Percentiles rank a stretch among this genome's conserved stretches.
Evolutionary conservation across 2,797 vertebrate species (phyloP).

Genomic region (Pipistrellus pygmaeus): DNA sequence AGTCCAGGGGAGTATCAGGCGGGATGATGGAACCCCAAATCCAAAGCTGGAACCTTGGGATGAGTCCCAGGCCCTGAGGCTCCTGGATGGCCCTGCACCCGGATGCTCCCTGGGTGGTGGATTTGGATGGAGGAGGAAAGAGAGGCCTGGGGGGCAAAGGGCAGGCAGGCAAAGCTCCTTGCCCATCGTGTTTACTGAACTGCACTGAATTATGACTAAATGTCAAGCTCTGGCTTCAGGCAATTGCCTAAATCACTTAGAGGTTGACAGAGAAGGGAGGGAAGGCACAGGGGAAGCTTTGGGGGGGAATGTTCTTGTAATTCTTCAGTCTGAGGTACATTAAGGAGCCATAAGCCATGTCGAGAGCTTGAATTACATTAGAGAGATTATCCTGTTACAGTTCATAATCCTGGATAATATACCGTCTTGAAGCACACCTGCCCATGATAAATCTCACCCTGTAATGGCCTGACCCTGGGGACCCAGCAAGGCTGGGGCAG

Average conservation of each 20-base stretch:
- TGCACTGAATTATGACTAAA: slow-evolving; percentile 94
- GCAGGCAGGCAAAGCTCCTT: slow-evolving; percentile 81
- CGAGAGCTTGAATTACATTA: slow-evolving; percentile 98
- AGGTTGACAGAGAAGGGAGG: slow-evolving; percentile 93
- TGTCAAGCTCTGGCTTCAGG: slow-evolving; percentile 91
- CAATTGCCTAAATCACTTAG: slow-evolving; percentile 95
- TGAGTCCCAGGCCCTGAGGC: neutral
- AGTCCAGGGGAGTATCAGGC: neutral
- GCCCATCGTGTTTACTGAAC: slow-evolving; percentile 89
- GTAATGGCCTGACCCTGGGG: slow-evolving; percentile 89
- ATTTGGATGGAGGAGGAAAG: neutral
- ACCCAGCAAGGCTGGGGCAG: slow-evolving; percentile 69
- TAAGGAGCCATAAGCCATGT: slow-evolving; percentile 98
- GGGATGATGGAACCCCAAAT: neutral
- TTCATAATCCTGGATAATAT: slow-evolving; percentile 97
- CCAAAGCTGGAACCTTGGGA: neutral
- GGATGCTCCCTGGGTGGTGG: neutral
- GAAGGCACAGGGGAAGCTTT: slow-evolving; percentile 77
- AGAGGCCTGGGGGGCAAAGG: neutral
- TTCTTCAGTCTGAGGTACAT: slow-evolving; percentile 98
- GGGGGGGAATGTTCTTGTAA: slow-evolving; percentile 91
- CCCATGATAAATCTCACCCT: slow-evolving; percentile 89
- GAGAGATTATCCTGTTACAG: slow-evolving; percentile 98
- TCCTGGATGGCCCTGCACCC: rapidly evolving
- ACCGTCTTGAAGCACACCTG: slow-evolving; percentile 89